phyloP scores from a whole-genome alignment of 2,113 vertebrate genomes.

The Trichechus manatus region DNA sequence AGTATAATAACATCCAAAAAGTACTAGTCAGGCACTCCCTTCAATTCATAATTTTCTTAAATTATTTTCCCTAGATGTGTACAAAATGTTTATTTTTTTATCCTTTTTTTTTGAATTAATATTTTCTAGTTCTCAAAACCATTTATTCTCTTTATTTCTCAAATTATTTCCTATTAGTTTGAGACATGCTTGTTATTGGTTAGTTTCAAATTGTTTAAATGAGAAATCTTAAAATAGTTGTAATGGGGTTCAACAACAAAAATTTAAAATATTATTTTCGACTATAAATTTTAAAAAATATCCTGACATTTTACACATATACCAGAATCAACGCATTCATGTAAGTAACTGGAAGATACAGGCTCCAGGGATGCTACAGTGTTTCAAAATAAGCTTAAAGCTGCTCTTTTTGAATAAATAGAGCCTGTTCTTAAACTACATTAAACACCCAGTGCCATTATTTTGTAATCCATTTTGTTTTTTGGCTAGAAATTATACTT shows the following conservation, averaged over 20 bases:
- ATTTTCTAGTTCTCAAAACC: background rate
- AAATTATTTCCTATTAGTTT: constrained; percentile 15
- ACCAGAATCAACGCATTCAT: background rate
- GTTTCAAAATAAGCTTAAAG: constrained; percentile 54
- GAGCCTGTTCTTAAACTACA: background rate
- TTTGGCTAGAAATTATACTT: constrained; percentile 10
- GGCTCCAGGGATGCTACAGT: background rate
- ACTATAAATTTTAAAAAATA: constrained; percentile 4
- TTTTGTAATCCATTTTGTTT: constrained; percentile 48
- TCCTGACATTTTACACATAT: background rate
- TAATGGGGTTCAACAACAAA: background rate
- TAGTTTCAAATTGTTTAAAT: background rate
- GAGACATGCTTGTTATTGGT: background rate
- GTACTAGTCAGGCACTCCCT: background rate
- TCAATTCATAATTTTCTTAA: background rate
- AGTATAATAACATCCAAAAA: background rate
- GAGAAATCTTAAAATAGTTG: constrained; percentile 27
- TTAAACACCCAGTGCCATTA: constrained; percentile 25
- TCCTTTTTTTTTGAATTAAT: background rate
- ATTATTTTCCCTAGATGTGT: constrained; percentile 8
- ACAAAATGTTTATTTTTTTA: background rate
- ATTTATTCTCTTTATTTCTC: background rate
- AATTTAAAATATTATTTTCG: background rate
- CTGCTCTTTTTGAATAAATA: constrained; percentile 16
- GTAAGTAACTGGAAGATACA: background rate